Conservation (phyloP, 2,797 vertebrate species). For the Leucoraja ocellata region DNA sequence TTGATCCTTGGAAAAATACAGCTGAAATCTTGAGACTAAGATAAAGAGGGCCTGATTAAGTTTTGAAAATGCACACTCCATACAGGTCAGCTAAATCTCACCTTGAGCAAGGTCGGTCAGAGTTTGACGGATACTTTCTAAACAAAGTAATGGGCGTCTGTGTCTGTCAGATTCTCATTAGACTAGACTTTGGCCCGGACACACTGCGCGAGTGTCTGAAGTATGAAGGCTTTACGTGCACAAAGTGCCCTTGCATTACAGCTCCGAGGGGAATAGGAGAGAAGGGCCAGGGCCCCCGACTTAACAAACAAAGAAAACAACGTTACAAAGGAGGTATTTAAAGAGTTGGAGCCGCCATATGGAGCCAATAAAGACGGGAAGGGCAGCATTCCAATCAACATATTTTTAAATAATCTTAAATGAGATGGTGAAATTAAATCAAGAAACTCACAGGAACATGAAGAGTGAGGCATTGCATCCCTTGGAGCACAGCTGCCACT, state of each 20-base stretch:
- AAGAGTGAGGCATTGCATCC: neutral
- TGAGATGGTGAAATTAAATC: neutral
- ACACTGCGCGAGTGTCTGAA: neutral
- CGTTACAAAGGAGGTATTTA: constrained; percentile 3
- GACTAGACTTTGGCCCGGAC: neutral
- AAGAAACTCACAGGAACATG: too few relatives aligned
- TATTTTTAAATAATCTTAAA: neutral
- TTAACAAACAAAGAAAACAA: neutral
- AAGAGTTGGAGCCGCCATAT: neutral
- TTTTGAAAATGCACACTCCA: neutral
- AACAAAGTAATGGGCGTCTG: neutral
- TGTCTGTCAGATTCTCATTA: neutral
- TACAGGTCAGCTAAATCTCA: neutral
- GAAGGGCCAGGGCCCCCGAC: neutral
- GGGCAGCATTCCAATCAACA: neutral
- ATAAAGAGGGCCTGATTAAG: neutral
- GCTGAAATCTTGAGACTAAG: too few relatives aligned
- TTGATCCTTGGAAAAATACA: neutral
- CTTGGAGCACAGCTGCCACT: neutral
- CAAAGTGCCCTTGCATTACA: neutral
- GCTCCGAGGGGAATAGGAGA: neutral
- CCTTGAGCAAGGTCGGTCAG: neutral
- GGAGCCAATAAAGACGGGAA: neutral
- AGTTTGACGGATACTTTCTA: neutral
- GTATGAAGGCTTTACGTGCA: neutral